phyloP scores from a whole-genome alignment of 1,140 invertebrate genomes.

The Ceratosolen solmsi region DNA sequence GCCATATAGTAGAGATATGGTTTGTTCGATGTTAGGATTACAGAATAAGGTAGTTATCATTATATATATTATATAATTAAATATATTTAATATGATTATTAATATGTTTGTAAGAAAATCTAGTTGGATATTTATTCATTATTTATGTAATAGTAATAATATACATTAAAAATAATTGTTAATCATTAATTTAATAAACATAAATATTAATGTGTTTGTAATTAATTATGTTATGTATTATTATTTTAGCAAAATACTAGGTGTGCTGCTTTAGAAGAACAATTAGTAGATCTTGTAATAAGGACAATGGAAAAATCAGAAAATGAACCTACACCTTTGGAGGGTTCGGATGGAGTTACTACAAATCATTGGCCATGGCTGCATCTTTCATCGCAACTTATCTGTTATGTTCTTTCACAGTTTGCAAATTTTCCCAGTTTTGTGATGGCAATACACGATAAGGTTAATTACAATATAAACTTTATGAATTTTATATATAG shows the following conservation, averaged over 20 bases:
- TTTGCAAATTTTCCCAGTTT: conserved; percentile 95
- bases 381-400: conserved; percentile 94
- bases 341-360: conserved; percentile 79
- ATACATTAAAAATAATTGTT: conserved; percentile 13
- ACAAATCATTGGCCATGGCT: conserved; percentile 91
- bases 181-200: too few species aligned
- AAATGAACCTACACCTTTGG: conserved; percentile 74
- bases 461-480: conserved; percentile 72
- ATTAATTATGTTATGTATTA: conserved; percentile 35
- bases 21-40: conserved; percentile 93
- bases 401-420: conserved; percentile 96
- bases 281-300: conserved; percentile 93
- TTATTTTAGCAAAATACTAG: conserved; percentile 85
- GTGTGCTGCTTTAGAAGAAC: conserved; percentile 92
- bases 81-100: too few species aligned
- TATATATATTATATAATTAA: too few species aligned
- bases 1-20: conserved; percentile 96
- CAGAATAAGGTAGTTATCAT: conserved; percentile 89
- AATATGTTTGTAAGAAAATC: too few species aligned
- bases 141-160: not conserved
- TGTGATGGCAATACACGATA: conserved; percentile 90
- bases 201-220: too few species aligned
- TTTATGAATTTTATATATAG: conserved; percentile 44
- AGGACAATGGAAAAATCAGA: conserved; percentile 94
- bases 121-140: too few species aligned